A percentile compares a stretch with the other conserved stretches of the same genome.
Conservation (phyloP, 2,113 vertebrate species). For the chimpanzee (Pan troglodytes) region NHGRI_mPanTro3-v2.1_pri NC_072401.2:105618501-105619000, state of each 20-base stretch:
- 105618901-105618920: background rate
- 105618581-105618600: background rate
- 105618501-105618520: background rate
- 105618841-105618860: background rate
- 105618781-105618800: background rate
- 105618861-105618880: background rate
- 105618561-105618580: background rate
- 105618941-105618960: background rate
- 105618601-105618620: background rate
- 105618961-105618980: background rate
- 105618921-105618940: background rate
- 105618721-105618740: background rate
- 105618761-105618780: background rate
- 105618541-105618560: background rate
- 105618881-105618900: background rate
- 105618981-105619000: background rate
- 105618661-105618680: background rate
- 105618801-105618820: background rate
- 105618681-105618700: background rate
- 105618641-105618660: background rate
- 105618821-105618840: background rate
- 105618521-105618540: background rate
- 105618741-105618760: background rate
- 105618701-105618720: background rate
- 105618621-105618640: background rate